Evolutionary conservation across 2,797 vertebrate species (phyloP).

Genomic region (Anabacerthia variegaticeps): DNA sequence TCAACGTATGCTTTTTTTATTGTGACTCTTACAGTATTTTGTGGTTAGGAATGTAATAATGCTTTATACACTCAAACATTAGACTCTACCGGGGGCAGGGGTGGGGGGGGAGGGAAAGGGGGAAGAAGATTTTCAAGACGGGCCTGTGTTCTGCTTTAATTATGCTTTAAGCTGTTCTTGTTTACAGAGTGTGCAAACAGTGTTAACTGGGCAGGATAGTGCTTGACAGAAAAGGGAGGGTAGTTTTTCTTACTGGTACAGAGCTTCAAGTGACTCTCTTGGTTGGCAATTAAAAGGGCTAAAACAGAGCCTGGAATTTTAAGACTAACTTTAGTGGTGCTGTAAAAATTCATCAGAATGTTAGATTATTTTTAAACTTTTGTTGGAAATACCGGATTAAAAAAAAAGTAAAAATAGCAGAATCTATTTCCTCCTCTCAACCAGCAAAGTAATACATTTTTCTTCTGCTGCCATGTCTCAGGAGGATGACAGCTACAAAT

Average conservation of each 20-base stretch:
- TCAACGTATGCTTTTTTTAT: constrained; percentile 35
- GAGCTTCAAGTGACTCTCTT: constrained; percentile 48
- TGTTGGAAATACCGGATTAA: not conserved
- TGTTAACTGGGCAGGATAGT: constrained; percentile 64
- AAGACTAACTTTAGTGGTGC: constrained; percentile 66
- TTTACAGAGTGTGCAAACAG: constrained; percentile 74
- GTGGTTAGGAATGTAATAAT: constrained; percentile 70
- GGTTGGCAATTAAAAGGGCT: constrained; percentile 64
- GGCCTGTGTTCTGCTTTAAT: constrained; percentile 73
- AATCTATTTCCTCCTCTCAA: constrained; percentile 41
- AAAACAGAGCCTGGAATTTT: constrained; percentile 65
- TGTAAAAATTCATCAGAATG: constrained; percentile 66
- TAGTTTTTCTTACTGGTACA: constrained; percentile 65
- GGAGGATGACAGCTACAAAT: constrained; percentile 49
- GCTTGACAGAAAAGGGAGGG: constrained; percentile 32
- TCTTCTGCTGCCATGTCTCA: constrained; percentile 55
- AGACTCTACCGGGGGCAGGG: constrained; percentile 19
- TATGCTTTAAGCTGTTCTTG: constrained; percentile 73
- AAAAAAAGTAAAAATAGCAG: not conserved
- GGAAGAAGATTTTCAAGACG: constrained; percentile 66
- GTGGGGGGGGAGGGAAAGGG: not conserved
- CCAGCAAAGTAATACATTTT: constrained; percentile 12
- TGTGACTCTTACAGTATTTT: constrained; percentile 69
- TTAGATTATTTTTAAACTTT: constrained; percentile 41
- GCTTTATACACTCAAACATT: constrained; percentile 72